phyloP scores from a whole-genome alignment of 2,113 vertebrate species.

The Pseudolaguvia tuberculata region DNA sequence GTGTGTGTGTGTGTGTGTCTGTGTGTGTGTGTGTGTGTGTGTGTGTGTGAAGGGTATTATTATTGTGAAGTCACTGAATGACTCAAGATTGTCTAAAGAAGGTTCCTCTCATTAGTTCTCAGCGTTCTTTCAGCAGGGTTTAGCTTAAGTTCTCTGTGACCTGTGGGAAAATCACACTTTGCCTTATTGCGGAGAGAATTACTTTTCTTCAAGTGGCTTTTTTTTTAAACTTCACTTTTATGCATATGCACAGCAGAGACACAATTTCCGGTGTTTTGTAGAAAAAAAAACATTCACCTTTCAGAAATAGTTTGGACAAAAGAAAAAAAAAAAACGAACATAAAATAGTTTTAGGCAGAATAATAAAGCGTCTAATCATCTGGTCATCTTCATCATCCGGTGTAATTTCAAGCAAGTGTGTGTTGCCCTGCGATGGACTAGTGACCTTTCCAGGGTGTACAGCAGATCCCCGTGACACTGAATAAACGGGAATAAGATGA shows the following conservation, averaged over 20 bases:
- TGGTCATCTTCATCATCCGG: too few relatives aligned
- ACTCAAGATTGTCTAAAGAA: slow-evolving; percentile 7
- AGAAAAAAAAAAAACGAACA: too few relatives aligned
- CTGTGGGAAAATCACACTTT: slow-evolving; percentile 16
- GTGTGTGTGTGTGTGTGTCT: background rate
- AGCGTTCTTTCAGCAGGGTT: slow-evolving; percentile 8
- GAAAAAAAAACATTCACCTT: background rate
- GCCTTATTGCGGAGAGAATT: slow-evolving; percentile 18
- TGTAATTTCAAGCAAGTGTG: too few relatives aligned
- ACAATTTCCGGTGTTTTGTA: background rate
- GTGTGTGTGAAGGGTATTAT: slow-evolving; percentile 11
- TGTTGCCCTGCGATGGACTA: too few relatives aligned
- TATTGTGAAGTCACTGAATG: slow-evolving; percentile 22
- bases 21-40: background rate
- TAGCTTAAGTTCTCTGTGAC: slow-evolving; percentile 21
- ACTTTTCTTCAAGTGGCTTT: slow-evolving; percentile 10
- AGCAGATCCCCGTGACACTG: too few relatives aligned
- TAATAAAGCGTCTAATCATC: background rate
- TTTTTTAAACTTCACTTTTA: background rate
- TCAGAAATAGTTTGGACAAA: background rate
- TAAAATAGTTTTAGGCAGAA: too few relatives aligned
- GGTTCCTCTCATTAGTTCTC: slow-evolving; percentile 22
- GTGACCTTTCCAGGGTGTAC: too few relatives aligned
- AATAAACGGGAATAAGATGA: too few relatives aligned
- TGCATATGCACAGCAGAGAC: background rate